These are phyloP conservation scores for Drosophila ercepeae DNA, from an alignment of 1,140 invertebrate genomes.

Conservation along the genomic window DNA sequence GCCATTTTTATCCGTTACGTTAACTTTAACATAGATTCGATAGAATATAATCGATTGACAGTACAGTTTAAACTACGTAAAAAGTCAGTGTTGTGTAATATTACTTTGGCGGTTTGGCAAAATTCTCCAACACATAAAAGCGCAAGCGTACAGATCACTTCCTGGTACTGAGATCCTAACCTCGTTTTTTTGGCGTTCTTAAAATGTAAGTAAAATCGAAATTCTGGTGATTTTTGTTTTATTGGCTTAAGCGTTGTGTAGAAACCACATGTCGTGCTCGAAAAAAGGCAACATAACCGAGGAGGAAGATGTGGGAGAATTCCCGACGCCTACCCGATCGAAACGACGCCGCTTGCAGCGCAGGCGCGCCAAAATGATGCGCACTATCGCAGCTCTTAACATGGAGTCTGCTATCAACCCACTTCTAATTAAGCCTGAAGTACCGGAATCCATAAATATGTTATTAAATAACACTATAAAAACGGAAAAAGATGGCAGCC, in stretches of 20 bases:
- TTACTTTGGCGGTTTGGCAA: no score
- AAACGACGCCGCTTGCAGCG: neutral
- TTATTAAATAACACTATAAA: no score
- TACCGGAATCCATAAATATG: no score
- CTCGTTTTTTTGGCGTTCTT: neutral
- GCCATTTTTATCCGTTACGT: no score
- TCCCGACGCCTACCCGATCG: neutral
- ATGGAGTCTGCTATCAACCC: neutral
- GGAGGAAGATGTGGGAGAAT: neutral
- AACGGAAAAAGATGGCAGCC: neutral
- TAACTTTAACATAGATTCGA: no score
- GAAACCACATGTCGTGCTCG: neutral
- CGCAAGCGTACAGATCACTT: neutral
- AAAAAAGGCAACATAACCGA: neutral
- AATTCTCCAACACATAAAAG: no score
- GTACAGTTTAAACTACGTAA: no score
- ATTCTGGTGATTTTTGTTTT: neutral
- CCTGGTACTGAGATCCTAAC: neutral
- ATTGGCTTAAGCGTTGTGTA: neutral
- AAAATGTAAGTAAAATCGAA: neutral
- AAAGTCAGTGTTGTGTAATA: no score
- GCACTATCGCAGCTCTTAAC: neutral
- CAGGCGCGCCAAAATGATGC: neutral
- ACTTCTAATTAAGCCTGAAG: no score
- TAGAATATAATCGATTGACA: no score